These are phyloP conservation scores for Chromis chromis DNA, from an alignment of 2,797 vertebrate genomes.

Conservation along the genomic window DNA sequence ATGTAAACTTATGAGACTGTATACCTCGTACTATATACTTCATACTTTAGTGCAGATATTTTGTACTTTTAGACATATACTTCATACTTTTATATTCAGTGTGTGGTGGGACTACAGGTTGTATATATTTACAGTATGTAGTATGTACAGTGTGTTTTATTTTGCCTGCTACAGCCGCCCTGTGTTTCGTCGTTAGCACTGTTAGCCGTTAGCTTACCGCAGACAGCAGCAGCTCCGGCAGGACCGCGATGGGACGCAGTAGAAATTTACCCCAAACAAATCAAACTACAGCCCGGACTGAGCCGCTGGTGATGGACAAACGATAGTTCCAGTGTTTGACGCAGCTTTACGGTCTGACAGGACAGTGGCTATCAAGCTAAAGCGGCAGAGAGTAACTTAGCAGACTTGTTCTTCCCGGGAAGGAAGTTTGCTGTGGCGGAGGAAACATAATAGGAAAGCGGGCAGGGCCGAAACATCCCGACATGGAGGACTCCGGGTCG, in stretches of 20 bases:
- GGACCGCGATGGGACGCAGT: conserved; percentile 68
- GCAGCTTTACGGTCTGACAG: background rate
- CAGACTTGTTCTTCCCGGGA: conserved; percentile 36
- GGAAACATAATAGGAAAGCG: conserved; percentile 55
- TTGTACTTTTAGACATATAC: too few relatives aligned
- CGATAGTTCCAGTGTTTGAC: background rate
- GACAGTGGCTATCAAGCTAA: rapidly evolving
- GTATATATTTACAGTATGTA: too few relatives aligned
- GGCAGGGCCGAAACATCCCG: conserved; percentile 52
- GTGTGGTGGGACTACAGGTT: too few relatives aligned
- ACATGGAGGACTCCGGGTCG: conserved; percentile 85
- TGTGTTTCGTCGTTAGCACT: rapidly evolving
- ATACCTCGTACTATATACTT: too few relatives aligned
- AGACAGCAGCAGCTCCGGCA: conserved; percentile 31
- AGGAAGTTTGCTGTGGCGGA: conserved; percentile 69
- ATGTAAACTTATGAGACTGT: too few relatives aligned
- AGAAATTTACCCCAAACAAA: conserved; percentile 44
- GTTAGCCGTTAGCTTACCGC: background rate
- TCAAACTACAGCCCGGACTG: background rate
- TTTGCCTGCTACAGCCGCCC: conserved; percentile 54
- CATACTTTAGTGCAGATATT: too few relatives aligned
- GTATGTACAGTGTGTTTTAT: conserved; percentile 36
- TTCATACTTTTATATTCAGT: too few relatives aligned
- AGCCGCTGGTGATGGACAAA: background rate
- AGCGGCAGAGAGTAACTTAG: conserved; percentile 32